Evolutionary conservation across 2,888 invertebrate species (phyloP), one percentile per base, ranked within the genome.

Genomic region (Cistogaster globosa): DNA sequence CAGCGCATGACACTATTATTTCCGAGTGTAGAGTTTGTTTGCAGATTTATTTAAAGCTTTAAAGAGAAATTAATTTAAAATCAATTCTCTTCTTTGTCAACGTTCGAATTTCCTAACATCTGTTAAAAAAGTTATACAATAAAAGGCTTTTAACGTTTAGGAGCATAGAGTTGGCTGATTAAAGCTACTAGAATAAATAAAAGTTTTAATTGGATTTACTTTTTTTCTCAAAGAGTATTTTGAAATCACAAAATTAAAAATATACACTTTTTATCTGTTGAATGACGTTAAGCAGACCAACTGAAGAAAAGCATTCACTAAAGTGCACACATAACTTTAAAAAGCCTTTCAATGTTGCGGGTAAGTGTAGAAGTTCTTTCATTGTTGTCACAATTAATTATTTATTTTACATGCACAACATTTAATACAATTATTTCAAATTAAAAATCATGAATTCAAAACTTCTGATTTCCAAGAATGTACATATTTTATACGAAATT

Each of bases 261-360:
- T 42, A 26, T 58, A 60, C 4, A 68, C 20, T 68, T 81, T 11
- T 62, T 74, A 84, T 84, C 84, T 84, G 84, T 84, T 84, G 84
- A 76, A 81, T 84, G 62, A 77, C n/a, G 72, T 68, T 72, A 77
- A 81, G 62, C 51, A 68, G 51, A 20, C 32, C 0, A 12, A 42
- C 12, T 18, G 38, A 48, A 48, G 45, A 0, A 6, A 48, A 14
- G n/a, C 5, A n/a, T 12, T 12, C 16, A 48, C 42, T 4, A 2
- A 4, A 16, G 5, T 48, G 5, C 45, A 12, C 11, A 42, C 14
- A 42, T 42, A 48, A 45, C 45, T 45, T 16, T 12, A 14, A 42
- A 48, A 12, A n/a, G 16, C n/a, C 14, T n/a, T 0, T 48, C 6
- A 48, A 48, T n/a, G 14, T 12, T 14, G 4, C 14, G 12, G 12